Evolutionary conservation across 2,113 vertebrate species (phyloP), one percentile per base, ranked within the genome.

Genomic region (Poeciliopsis prolifica): DNA sequence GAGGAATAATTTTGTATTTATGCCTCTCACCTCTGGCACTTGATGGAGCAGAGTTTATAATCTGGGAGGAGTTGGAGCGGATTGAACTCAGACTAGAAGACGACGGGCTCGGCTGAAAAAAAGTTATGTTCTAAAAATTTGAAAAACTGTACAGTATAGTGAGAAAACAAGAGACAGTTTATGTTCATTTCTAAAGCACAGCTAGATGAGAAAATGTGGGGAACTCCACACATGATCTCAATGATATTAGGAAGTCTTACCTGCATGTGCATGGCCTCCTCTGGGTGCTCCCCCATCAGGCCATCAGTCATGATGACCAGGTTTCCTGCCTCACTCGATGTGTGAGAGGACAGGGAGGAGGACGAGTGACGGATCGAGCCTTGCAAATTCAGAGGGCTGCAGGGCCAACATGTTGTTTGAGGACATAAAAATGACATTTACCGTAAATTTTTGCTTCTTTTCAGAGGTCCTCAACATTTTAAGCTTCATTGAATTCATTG

Each of bases 11-110:
- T 29, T 5, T 77, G 65, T 19, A 19, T 31, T 22, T 65, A 42
- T 22, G 31, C 80, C 76, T 75, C 84, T 95, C 93, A 99, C 98
- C 98, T 97, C 98, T 95, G 89, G 97, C 96, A 72, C 98, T 99
- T 81, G 97, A 96, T 67, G 96, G 96, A 82, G 97, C 96, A 75
- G 97, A 97, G 91, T 96, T 97, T 78, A 96, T 95, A 93, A 97
- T 96, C 93, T 98, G 96, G 65, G 97, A 98, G 0, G 96, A 97
- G 73, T 96, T 97, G 1, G 97, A 97, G 86, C 97, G 96, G 68
- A 97, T 97, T 60, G 97, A 98, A 85, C 97, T 98, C 92, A 98
- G 93, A 88, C 97, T 98, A 78, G 97, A 99, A 85, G 97, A 97
- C 75, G 97, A 98, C 67, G 97, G 97, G 90, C 97, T 98, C 51